Percentiles rank a stretch among this genome's conserved stretches.
Conservation (phyloP, 1,140 invertebrate genomes). For the Saxidomus purpurata region DNA sequence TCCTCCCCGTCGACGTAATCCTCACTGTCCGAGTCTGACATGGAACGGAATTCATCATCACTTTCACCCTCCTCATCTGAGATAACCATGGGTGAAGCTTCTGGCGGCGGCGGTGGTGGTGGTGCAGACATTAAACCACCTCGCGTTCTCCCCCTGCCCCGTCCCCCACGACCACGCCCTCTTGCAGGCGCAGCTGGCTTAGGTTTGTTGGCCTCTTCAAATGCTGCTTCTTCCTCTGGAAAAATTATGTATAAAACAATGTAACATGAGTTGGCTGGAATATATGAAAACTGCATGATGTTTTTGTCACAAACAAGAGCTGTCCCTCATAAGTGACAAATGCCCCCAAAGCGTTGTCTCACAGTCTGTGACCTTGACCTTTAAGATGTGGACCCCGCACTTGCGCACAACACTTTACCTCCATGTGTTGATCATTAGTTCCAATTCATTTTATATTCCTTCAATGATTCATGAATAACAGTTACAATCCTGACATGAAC, state of each 20-base stretch:
- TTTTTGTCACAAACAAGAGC: no score
- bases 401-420: no score
- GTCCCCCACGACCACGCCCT: slow-evolving; percentile 3
- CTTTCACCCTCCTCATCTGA: not conserved
- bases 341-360: no score
- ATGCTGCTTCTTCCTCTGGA: slow-evolving; percentile 56
- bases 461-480: no score
- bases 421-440: no score
- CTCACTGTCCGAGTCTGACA: not conserved
- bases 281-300: no score
- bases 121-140: not conserved
- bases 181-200: not conserved
- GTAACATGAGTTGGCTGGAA: no score
- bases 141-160: slow-evolving; percentile 11
- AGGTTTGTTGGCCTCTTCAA: slow-evolving; percentile 55
- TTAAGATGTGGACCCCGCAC: no score
- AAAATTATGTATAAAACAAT: not conserved
- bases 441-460: no score
- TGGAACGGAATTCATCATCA: not conserved
- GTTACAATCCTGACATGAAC: no score
- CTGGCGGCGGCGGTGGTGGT: not conserved
- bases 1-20: slow-evolving; percentile 28
- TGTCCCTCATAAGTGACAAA: no score
- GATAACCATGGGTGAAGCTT: not conserved
- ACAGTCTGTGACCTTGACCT: no score